A percentile compares a stretch with the other conserved stretches of the same genome.
Conservation (phyloP, 2,888 invertebrate genomes). For the Eubasilissa splendida region DNA sequence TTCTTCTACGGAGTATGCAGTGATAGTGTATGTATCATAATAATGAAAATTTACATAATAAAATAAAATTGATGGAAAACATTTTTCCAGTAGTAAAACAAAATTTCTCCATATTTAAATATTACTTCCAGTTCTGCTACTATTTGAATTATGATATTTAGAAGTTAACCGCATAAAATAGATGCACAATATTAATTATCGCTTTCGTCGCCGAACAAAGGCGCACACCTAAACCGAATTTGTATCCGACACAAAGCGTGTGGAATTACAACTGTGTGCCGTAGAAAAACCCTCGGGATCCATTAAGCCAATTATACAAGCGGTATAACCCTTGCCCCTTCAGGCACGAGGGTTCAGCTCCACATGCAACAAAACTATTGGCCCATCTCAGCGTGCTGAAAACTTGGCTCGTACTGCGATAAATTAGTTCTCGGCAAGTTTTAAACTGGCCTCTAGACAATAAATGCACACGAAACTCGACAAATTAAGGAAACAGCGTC, state of each 20-base stretch:
- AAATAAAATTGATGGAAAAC: too few species aligned
- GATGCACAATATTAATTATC: background rate
- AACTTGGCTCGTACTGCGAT: conserved; percentile 28
- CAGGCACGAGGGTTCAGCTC: conserved; percentile 35
- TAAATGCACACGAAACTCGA: conserved; percentile 20
- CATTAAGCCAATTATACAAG: conserved; percentile 63
- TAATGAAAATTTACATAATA: too few species aligned
- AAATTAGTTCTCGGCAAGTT: conserved; percentile 37
- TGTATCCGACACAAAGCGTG: conserved; percentile 40
- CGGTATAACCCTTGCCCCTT: conserved; percentile 50
- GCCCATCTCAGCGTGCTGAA: conserved; percentile 39
- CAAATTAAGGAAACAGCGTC: background rate
- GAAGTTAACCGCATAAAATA: too few species aligned
- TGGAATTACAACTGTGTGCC: conserved; percentile 35
- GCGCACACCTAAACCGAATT: conserved; percentile 3
- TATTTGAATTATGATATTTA: too few species aligned
- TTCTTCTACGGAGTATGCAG: too few species aligned
- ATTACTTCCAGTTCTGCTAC: too few species aligned
- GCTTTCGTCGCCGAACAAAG: conserved; percentile 13
- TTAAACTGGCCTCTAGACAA: conserved; percentile 36
- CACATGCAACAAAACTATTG: conserved; percentile 51
- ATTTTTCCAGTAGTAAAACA: too few species aligned
- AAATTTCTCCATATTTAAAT: too few species aligned
- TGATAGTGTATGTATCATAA: too few species aligned
- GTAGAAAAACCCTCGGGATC: conserved; percentile 60